A percentile compares a stretch with the other conserved stretches of the same genome.
These are phyloP conservation scores for Lutjanus argentimaculatus DNA, from an alignment of 2,797 vertebrate species.

Conservation along the genomic window DNA sequence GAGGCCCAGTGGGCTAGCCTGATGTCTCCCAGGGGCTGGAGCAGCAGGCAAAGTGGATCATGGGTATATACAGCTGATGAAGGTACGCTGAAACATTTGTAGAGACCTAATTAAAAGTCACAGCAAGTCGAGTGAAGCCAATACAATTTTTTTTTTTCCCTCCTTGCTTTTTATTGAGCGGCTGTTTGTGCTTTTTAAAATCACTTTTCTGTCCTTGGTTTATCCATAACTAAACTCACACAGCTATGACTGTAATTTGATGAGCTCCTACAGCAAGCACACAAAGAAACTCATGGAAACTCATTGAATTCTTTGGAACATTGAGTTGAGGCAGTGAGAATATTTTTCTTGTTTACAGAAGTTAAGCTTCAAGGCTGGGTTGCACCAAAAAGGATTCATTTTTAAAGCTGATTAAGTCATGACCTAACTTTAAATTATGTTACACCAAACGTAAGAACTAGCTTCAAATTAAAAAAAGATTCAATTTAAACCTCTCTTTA, in stretches of 20 bases:
- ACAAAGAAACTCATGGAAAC: conserved; percentile 15
- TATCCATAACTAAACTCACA: conserved; percentile 19
- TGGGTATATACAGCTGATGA: conserved; percentile 50
- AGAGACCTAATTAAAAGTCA: conserved; percentile 60
- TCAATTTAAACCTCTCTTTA: too few relatives aligned
- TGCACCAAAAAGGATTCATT: too few relatives aligned
- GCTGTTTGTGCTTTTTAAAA: conserved; percentile 27
- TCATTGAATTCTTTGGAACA: conserved; percentile 4
- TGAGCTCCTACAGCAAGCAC: background rate
- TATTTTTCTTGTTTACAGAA: background rate
- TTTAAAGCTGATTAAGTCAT: too few relatives aligned
- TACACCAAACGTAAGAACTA: too few relatives aligned
- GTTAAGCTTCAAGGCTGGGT: too few relatives aligned
- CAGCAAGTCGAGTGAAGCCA: conserved; percentile 33
- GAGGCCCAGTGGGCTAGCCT: conserved; percentile 32
- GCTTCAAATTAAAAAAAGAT: too few relatives aligned
- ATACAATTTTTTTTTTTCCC: too few relatives aligned
- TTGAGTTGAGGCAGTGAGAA: background rate
- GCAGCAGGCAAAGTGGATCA: conserved; percentile 42
- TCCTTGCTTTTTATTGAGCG: conserved; percentile 9
- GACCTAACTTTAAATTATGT: too few relatives aligned
- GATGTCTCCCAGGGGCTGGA: conserved; percentile 30
- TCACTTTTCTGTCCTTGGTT: conserved; percentile 31
- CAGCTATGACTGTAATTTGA: background rate
- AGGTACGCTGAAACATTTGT: conserved; percentile 54